Evolutionary conservation across 1,140 invertebrate species (phyloP), one percentile per base, ranked within the genome.

Genomic region (Camponotus pennsylvanicus): DNA sequence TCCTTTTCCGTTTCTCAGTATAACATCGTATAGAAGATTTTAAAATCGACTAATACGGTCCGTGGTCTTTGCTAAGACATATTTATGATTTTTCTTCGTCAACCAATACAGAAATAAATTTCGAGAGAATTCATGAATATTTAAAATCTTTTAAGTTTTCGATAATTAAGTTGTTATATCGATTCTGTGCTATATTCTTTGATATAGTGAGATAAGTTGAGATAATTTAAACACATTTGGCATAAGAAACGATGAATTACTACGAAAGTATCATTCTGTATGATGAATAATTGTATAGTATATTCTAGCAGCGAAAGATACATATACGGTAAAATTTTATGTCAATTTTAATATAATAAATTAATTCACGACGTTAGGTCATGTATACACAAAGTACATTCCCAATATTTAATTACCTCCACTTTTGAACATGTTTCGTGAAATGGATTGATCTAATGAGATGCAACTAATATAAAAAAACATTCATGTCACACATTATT

Each of bases 11-110:
- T 95, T 94, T 79, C 89, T 94, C n/a, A 93, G 93, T 75, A 94
- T 94, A 82, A 88, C 93, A n/a, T 94, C 94, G n/a, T 95, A 94
- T 64, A 92, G 93, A 78, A 92, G 94, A 90, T 95, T 93, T 86
- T 95, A 89, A 91, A 76, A 11, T 79, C 37, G 42, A 18, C 57
- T 40, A 67, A 73, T 52, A n/a, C 9, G 61, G 64, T 52, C n/a
- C n/a, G 61, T 52, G 49, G 80, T 59, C 49, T 45, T 75, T 83
- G 32, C n/a, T 27, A 57, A 52, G 79, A 83, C 27, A 37, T 45
- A 67, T 59, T 52, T 77, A 85, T 85, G 37, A 63, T 75, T 88
- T 87, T 71, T n/a, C 55, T 59, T 90, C 55, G 85, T 85, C 34
- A 85, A 66, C 59, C 64, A 63, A n/a, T 21, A 42, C 88, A 85